These are phyloP conservation scores for Ridgeia piscesae DNA, from an alignment of 1,140 invertebrate species.

Conservation along the genomic window DNA sequence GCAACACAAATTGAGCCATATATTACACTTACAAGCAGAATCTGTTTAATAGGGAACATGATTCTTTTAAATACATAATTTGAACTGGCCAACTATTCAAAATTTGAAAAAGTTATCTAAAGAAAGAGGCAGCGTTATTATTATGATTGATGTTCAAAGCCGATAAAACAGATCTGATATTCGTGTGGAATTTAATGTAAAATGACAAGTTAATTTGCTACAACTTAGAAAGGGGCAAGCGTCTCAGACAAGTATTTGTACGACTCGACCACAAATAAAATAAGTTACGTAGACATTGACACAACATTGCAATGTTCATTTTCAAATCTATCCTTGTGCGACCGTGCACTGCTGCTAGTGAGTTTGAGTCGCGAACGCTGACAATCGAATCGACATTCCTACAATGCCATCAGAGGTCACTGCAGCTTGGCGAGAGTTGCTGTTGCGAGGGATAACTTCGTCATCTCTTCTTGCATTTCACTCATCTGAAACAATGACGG, in stretches of 20 bases:
- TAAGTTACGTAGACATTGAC: not conserved
- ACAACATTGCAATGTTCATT: not conserved
- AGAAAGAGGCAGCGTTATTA: not conserved
- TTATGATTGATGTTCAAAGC: not conserved
- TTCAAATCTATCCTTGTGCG: not conserved
- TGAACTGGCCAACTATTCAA: not conserved
- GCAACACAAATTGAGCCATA: not conserved
- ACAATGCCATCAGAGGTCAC: conserved; percentile 3
- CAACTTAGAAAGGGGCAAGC: not conserved
- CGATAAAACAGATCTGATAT: not conserved
- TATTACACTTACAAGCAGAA: not conserved
- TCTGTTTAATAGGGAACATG: not conserved
- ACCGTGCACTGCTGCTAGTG: not conserved
- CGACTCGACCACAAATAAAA: not conserved
- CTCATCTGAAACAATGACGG: conserved; percentile 13
- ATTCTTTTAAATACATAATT: not conserved
- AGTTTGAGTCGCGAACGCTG: not conserved
- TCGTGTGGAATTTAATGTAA: not conserved
- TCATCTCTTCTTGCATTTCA: conserved; percentile 7
- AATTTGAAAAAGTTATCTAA: not conserved
- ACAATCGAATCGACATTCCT: not conserved
- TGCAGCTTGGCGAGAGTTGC: not conserved
- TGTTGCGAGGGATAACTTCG: not conserved
- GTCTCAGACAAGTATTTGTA: not conserved
- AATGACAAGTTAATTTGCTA: not conserved